Conservation (phyloP, 2,113 vertebrate genomes). For the Mustela lutreola region DNA sequence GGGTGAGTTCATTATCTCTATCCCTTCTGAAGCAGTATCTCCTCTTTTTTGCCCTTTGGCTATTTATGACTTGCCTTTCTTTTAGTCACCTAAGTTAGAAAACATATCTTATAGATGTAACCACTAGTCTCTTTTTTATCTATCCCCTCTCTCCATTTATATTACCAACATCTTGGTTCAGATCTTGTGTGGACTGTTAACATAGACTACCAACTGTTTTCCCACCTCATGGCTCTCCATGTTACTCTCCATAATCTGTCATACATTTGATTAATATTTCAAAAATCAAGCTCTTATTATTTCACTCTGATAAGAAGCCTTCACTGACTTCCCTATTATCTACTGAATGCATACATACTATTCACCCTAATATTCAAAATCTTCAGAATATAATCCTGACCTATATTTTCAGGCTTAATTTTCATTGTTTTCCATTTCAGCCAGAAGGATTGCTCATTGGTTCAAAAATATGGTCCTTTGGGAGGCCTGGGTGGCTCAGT, state of each 20-base stretch:
- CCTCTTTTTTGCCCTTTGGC: not conserved
- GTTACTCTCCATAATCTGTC: not conserved
- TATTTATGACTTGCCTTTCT: not conserved
- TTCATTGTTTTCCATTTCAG: slow-evolving; percentile 13
- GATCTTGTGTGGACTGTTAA: not conserved
- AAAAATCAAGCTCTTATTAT: slow-evolving; percentile 11
- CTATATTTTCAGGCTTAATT: slow-evolving; percentile 1
- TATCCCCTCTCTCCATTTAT: not conserved
- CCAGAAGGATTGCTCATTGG: not conserved
- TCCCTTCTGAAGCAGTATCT: not conserved
- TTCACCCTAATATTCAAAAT: not conserved
- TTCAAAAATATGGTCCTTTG: not conserved
- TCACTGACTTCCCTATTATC: not conserved
- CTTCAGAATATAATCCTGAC: not conserved
- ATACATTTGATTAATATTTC: not conserved
- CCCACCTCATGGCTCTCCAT: not conserved
- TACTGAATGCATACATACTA: not conserved
- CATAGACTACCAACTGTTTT: not conserved
- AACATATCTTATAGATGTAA: not conserved
- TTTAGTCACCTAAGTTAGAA: not conserved
- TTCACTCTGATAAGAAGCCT: not conserved
- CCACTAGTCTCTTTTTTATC: not conserved
- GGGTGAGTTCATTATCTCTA: not conserved
- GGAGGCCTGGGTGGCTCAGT: too few relatives aligned
- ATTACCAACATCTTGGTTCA: not conserved